Evolutionary conservation across 2,888 invertebrate genomes (phyloP).

Genomic region (Macrosiphum euphorbiae): DNA sequence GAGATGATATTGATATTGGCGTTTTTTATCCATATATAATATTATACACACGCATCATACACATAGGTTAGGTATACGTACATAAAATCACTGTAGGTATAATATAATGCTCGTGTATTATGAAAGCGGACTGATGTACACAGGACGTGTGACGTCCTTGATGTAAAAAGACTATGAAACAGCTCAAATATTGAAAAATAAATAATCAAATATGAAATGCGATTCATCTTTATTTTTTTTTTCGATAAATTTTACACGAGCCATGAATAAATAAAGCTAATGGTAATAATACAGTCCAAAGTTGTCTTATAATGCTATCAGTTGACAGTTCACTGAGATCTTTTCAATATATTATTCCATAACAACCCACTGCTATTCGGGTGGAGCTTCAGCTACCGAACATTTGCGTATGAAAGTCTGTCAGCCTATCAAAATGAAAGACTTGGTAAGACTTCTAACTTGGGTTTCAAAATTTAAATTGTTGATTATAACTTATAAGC

Average conservation of each 20-base stretch:
- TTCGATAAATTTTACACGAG: background rate
- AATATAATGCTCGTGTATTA: background rate
- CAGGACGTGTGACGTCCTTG: too few species aligned
- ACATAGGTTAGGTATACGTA: background rate
- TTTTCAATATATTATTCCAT: background rate
- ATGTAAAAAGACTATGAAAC: too few species aligned
- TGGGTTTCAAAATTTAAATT: background rate
- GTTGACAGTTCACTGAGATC: background rate
- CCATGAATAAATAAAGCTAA: background rate
- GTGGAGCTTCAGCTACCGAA: background rate
- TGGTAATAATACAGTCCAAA: background rate
- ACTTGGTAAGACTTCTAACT: too few species aligned
- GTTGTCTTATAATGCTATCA: background rate
- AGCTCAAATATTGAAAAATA: too few species aligned
- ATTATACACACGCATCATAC: background rate
- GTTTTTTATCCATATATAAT: background rate
- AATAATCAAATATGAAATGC: too few species aligned
- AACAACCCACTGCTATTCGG: background rate
- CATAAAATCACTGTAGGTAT: background rate
- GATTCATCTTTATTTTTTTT: background rate
- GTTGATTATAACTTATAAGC: too few species aligned
- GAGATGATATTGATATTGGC: background rate
- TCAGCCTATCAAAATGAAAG: background rate
- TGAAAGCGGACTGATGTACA: background rate
- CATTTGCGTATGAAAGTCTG: background rate